These are phyloP conservation scores for Nettapus auritus DNA, from an alignment of 2,113 vertebrate genomes.

Conservation along the genomic window DNA sequence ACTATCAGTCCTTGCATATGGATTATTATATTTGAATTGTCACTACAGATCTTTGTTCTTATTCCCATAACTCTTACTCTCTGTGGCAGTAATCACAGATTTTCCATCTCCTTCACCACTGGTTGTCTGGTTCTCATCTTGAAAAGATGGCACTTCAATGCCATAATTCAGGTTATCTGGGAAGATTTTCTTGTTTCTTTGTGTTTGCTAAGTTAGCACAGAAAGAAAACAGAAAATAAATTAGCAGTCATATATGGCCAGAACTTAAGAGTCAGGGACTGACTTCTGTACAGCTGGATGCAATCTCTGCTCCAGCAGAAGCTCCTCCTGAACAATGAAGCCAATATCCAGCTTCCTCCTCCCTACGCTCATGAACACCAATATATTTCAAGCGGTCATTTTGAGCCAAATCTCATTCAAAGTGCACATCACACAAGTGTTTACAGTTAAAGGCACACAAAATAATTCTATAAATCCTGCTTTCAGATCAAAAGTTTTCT, in stretches of 20 bases:
- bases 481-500: neutral
- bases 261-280: neutral
- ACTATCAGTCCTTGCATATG: neutral
- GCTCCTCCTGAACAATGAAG: neutral
- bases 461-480: neutral
- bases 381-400: neutral
- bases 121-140: neutral
- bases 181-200: neutral
- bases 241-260: neutral
- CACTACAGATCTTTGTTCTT: neutral
- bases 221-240: neutral
- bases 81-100: neutral
- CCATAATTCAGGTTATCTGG: neutral
- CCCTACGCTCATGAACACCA: fast-evolving
- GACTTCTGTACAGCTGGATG: neutral
- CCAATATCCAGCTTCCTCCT: neutral
- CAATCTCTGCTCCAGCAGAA: neutral
- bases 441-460: neutral
- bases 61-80: neutral
- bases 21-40: neutral
- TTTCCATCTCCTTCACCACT: neutral
- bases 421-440: neutral
- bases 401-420: neutral
- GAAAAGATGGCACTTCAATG: neutral
- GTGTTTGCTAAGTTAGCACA: neutral